Base-by-base conservation (phyloP, 2,888 invertebrate genomes). In the Leptogaster cylindrica region DNA sequence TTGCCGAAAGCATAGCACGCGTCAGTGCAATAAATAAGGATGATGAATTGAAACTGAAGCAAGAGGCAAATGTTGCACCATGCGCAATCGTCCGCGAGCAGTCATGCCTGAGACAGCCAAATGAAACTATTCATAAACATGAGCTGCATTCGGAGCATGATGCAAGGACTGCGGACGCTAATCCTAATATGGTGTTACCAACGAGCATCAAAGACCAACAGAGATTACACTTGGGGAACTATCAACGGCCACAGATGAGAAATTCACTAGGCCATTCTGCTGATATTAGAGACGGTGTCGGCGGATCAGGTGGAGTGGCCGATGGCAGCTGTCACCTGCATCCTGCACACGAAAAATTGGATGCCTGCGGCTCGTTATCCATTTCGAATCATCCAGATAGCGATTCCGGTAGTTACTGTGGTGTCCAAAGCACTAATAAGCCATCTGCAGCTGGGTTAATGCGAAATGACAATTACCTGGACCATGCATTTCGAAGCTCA, bases 11-110 rank as follows among this genome's bases (percentile, higher is more conserved):
- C 33, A 58, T 39, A 58, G 18, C 44, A 28, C 20, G 39, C 41
- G 66, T 48, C 58, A 48, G 58, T 36, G 58, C 18, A 48, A 58
- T 58, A 23, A 66, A 66, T 66, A 66, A 55, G 48, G 58, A 66
- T 66, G 33, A 66, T 66, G 48, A 66, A 66, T 66, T 66, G 20
- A 55, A 5, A 27, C 31, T 14, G 3, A 7, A 31, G 20, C 36
- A 8, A 16, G 36, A 55, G 23, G 36, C 23, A 36, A 55, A 18
- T 10, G 10, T 18, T 18, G 3, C 55, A 6, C 16, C 44, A 16
- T 8, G 10, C 14, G 10, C 31, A 2, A 10, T 31, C 46, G 8
- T 2, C 23, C 2, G 25, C 23, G 10, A 7, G 14, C 14, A 33
- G 10, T 7, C n/a, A 23, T 4, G n/a, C 5, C 12, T 23, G 4